Evolutionary conservation across 2,797 vertebrate genomes (phyloP).

Genomic region (Danio aesculapii): DNA sequence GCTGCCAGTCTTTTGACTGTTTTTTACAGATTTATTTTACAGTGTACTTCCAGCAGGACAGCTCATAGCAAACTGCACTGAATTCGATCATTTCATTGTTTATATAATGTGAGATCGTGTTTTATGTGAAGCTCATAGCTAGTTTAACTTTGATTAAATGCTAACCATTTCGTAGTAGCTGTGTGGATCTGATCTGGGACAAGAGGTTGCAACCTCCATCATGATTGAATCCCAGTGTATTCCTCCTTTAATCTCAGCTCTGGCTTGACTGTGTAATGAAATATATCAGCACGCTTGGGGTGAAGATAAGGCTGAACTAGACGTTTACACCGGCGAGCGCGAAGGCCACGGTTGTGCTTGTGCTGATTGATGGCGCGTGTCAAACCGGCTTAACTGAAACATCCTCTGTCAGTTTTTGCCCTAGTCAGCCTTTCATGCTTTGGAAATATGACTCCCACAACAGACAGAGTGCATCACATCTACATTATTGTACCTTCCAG

Average conservation of each 20-base stretch:
- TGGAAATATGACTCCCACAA: constrained; percentile 43
- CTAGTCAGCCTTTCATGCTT: constrained; percentile 44
- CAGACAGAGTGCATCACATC: constrained; percentile 51
- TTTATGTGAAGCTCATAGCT: background rate
- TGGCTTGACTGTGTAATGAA: constrained; percentile 44
- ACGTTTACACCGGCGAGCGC: background rate
- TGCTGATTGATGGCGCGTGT: constrained; percentile 52
- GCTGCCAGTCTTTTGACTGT: too few species aligned
- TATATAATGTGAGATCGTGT: background rate
- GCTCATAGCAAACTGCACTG: too few species aligned
- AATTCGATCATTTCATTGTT: background rate
- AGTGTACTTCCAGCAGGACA: too few species aligned
- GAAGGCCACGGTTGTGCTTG: constrained; percentile 6
- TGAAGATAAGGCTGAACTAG: constrained; percentile 34
- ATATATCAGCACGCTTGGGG: constrained; percentile 20
- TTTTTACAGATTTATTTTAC: too few species aligned
- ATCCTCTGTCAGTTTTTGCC: constrained; percentile 47
- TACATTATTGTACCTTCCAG: constrained; percentile 54
- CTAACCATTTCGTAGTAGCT: constrained; percentile 8
- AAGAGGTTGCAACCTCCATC: constrained; percentile 24
- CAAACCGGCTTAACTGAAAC: constrained; percentile 56
- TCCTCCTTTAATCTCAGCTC: constrained; percentile 36
- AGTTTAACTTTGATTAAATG: background rate
- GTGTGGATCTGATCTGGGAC: constrained; percentile 1
- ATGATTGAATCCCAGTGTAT: constrained; percentile 21